Evolutionary conservation across 2,888 invertebrate genomes (phyloP), one percentile per base, ranked within the genome.

Genomic region (Phytoseiulus persimilis): DNA sequence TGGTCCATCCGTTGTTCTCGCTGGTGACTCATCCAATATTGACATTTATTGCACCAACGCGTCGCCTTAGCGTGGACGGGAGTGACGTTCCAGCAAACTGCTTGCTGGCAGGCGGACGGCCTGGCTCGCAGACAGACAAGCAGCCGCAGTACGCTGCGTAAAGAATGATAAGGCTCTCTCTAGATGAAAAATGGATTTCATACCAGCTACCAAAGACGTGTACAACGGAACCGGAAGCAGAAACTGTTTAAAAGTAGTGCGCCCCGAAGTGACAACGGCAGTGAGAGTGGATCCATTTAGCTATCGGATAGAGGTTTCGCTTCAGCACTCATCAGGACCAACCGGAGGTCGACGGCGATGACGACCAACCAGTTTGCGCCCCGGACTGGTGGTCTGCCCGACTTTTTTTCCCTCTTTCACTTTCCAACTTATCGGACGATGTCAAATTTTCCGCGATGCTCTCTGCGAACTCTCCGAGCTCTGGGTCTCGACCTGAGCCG

Each of bases 121-220:
- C 5, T 1, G 65, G 39, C 39, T 39, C 9, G 39, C 39, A 39
- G 65, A 28, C 65, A 28, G 65, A 65, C 65, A 65, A 65, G 65
- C 65, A 23, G 65, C 65, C 65, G 65, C 65, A 18, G 65, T 65
- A 65, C 1, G 65, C 65, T 65, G 65, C 65, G 28, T 23, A 28
- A 23, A 65, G 65, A 65, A 65, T 65, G 65, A 65, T 65, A 65
- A 65, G 65, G 18, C 65, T 65, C 65, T 65, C 65, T 65, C 65
- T 65, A 65, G 65, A 65, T 65, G 65, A 65, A 65, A 65, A 65
- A 65, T 65, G 65, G 65, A 65, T 65, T 65, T 23, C 65, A 65
- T 65, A 65, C 65, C 65, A 65, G 65, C 65, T 65, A 65, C 65
- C 65, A 65, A 65, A 65, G 65, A 65, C 65, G 65, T 65, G 65